phyloP scores from a whole-genome alignment of 2,113 vertebrate genomes.

The Buteo buteo region DNA sequence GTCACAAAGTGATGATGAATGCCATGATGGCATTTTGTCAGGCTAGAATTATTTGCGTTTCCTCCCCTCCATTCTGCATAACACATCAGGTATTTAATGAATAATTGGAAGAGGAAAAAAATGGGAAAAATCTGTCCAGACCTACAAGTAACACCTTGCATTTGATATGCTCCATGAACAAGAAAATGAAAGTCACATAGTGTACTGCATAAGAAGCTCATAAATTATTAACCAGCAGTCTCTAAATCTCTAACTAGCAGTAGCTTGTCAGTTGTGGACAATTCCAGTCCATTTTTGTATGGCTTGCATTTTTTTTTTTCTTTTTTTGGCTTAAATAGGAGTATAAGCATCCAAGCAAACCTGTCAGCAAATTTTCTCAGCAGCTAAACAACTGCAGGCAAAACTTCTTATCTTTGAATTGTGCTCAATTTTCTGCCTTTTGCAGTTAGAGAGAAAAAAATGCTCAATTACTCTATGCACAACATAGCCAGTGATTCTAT shows the following conservation, averaged over 20 bases:
- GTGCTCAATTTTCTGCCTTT: slow-evolving; percentile 16
- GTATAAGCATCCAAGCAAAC: not conserved
- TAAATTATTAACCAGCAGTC: slow-evolving; percentile 8
- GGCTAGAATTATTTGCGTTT: not conserved
- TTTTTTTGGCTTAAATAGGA: not conserved
- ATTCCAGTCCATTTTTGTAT: not conserved
- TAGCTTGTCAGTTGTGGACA: not conserved
- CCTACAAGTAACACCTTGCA: not conserved
- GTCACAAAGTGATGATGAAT: slow-evolving; percentile 23
- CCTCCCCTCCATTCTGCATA: not conserved
- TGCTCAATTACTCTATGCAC: not conserved
- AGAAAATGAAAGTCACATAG: not conserved
- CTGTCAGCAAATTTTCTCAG: slow-evolving; percentile 36
- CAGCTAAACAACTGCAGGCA: slow-evolving; percentile 31
- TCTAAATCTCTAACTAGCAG: not conserved
- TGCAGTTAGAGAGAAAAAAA: not conserved
- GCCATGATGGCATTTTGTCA: slow-evolving; percentile 10
- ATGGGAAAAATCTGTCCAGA: not conserved
- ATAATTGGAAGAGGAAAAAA: not conserved
- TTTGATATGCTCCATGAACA: not conserved
- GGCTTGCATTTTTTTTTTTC: not conserved
- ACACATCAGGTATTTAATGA: not conserved
- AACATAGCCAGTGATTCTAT: not conserved
- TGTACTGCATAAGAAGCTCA: not conserved
- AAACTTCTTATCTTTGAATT: slow-evolving; percentile 21